Evolutionary conservation across 2,797 vertebrate species (phyloP), one percentile per base, ranked within the genome.

Genomic region (Pseudopleuronectes americanus): DNA sequence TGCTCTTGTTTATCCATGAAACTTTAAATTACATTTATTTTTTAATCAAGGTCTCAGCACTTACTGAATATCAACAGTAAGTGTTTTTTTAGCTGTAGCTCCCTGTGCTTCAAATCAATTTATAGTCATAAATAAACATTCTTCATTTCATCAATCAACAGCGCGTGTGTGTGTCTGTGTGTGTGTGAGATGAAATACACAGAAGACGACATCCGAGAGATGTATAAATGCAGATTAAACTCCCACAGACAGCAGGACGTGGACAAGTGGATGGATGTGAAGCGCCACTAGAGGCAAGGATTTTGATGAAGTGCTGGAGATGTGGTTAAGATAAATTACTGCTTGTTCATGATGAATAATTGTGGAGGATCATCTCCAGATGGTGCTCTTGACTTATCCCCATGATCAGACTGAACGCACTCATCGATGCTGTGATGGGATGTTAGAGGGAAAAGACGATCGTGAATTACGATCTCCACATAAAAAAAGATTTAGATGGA

Each of bases 331-430:
- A 76, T 49, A 68, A 80, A 77, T 68, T 21, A 79, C 47, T 51
- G 57, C 80, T 65, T 57, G 59, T 58, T 73, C 61, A 59, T 81
- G 64, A 76, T 79, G 54, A 84, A 78, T 86, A 81, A 84, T 76
- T 84, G 67, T 23, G 60, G 47, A 22, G 16, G 48, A 26, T 61
- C 49, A 75, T 71, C 73, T 63, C 65, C 69, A 84, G 70, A 79
- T 74, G 75, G 52, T 68, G 63, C 60, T 76, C 64, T 69, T 54
- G 61, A 79, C 61, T 83, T 47, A 68, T 68, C 22, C n/a, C 16
- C 12, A 70, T 65, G 57, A 77, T 80, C 59, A 78, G 78, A 86
- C 31, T 41, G 43, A 64, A 16, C 28, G 31, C 23, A 47, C 57
- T 61, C 45, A 64, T 57, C 66, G 22, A 22, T 3, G 3, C 48